phyloP scores from a whole-genome alignment of 2,888 invertebrate genomes.

The Plagiodera versicolora region DNA sequence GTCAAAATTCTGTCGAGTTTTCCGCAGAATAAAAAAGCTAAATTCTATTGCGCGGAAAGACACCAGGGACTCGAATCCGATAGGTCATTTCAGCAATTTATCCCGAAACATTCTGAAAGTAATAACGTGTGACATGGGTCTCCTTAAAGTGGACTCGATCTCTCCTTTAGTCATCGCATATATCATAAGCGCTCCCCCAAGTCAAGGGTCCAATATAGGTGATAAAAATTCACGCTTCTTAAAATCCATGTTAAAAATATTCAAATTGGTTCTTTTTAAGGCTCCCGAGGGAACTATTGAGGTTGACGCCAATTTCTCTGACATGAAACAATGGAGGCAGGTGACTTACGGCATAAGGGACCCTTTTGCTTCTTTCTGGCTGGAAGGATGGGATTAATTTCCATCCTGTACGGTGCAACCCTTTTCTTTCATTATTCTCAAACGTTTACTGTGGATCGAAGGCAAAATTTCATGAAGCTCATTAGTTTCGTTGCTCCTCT shows the following conservation, averaged over 20 bases:
- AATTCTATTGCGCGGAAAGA: not conserved
- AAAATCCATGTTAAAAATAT: slow-evolving; percentile 62
- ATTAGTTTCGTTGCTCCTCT: not conserved
- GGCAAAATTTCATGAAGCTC: not conserved
- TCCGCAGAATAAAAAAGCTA: no score
- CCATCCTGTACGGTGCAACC: slow-evolving; percentile 39
- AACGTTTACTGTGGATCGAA: slow-evolving; percentile 11
- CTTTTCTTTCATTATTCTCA: slow-evolving; percentile 30
- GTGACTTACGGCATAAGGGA: slow-evolving; percentile 46
- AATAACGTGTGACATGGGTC: slow-evolving; percentile 28
- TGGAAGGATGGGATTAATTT: slow-evolving; percentile 47
- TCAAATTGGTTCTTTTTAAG: slow-evolving; percentile 59
- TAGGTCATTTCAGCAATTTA: slow-evolving; percentile 26
- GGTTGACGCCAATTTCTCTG: slow-evolving; percentile 60
- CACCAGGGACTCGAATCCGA: not conserved
- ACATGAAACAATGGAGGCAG: slow-evolving; percentile 56
- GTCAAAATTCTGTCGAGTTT: no score
- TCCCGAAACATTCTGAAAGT: slow-evolving; percentile 30
- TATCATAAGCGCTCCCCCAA: slow-evolving; percentile 41
- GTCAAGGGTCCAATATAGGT: slow-evolving; percentile 52
- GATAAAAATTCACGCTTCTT: slow-evolving; percentile 58
- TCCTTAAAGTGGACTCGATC: slow-evolving; percentile 33
- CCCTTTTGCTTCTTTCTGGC: slow-evolving; percentile 45
- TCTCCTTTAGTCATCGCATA: slow-evolving; percentile 42
- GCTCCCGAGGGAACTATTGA: slow-evolving; percentile 55